These are phyloP conservation scores for Tetragonula carbonaria DNA, from an alignment of 2,888 invertebrate genomes.

Conservation along the genomic window DNA sequence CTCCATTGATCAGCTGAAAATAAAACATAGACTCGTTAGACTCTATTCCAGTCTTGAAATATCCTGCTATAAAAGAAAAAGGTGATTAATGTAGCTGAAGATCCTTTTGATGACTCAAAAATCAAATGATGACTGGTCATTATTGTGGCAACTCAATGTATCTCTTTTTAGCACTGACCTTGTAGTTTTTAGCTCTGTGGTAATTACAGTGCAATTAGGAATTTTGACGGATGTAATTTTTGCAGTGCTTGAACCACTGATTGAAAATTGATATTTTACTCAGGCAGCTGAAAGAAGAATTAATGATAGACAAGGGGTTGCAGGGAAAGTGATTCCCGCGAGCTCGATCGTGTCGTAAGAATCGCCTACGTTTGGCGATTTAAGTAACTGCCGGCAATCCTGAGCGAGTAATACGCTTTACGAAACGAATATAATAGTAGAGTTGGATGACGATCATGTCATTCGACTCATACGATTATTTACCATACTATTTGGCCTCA, in stretches of 20 bases:
- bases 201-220: neutral
- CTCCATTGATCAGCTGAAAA: neutral
- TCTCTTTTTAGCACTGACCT: neutral
- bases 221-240: neutral
- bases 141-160: neutral
- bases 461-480: constrained; percentile 36
- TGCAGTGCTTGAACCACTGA: neutral
- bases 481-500: constrained; percentile 20
- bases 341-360: constrained; percentile 31
- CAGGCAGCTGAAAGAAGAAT: neutral
- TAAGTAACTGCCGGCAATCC: constrained; percentile 35
- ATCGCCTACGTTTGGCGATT: constrained; percentile 44
- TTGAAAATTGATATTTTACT: neutral
- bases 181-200: neutral
- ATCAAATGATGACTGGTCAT: neutral
- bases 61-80: neutral
- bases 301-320: constrained; percentile 26
- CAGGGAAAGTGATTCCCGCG: constrained; percentile 17
- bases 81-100: neutral
- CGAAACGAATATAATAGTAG: constrained; percentile 47
- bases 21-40: neutral
- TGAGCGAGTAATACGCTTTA: constrained; percentile 37
- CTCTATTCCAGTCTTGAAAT: neutral
- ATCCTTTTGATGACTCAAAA: neutral
- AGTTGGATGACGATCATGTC: constrained; percentile 23